A percentile compares a stretch with the other conserved stretches of the same genome.
phyloP scores from a whole-genome alignment of 2,888 invertebrate species.

The Apamea anceps region DNA sequence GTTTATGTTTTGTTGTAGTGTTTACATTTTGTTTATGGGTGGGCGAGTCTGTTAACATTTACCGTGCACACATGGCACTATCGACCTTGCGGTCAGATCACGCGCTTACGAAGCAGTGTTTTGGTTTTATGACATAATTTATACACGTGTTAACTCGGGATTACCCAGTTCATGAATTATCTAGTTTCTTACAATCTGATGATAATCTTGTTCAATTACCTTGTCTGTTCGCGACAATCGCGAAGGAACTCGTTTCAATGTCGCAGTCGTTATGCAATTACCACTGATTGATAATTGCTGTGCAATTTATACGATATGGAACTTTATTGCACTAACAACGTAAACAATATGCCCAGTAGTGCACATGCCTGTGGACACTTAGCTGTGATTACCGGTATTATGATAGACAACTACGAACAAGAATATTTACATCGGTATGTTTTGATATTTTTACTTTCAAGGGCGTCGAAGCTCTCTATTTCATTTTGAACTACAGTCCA shows the following conservation, averaged over 20 bases:
- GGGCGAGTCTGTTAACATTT: too few species aligned
- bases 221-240: conserved; percentile 8
- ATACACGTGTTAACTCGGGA: conserved; percentile 19
- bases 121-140: neutral
- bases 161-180: conserved; percentile 28
- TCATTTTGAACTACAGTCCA: neutral
- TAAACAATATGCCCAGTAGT: conserved; percentile 39
- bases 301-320: conserved; percentile 53
- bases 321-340: conserved; percentile 48
- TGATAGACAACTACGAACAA: neutral
- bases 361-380: conserved; percentile 1
- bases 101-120: neutral
- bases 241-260: conserved; percentile 58
- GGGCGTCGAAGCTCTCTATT: neutral
- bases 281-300: conserved; percentile 52
- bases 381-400: conserved; percentile 18
- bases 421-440: neutral
- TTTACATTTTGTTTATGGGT: too few species aligned
- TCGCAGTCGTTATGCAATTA: conserved; percentile 56
- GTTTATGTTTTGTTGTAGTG: too few species aligned
- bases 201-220: conserved; percentile 46
- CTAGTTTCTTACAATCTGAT: conserved; percentile 36
- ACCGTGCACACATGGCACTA: too few species aligned
- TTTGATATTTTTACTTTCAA: neutral
- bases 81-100: neutral